Evolutionary conservation across 1,140 invertebrate genomes (phyloP), one percentile per base, ranked within the genome.

Genomic region (Zophobas atratus): DNA sequence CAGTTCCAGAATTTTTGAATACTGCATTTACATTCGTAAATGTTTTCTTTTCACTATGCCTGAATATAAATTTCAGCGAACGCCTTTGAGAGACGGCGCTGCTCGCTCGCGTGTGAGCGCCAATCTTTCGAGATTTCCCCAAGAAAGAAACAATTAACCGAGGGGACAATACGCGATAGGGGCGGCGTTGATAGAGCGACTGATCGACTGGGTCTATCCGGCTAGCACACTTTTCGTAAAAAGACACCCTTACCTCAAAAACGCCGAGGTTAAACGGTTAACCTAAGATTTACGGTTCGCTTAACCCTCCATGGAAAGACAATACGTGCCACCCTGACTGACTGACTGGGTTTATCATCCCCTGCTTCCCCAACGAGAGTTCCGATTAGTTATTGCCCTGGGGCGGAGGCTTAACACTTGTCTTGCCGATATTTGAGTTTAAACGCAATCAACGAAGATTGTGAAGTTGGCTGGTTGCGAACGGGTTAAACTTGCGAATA

Each of bases 1-100:
- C 49, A 63, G 57, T 63, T 63, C 39, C 57, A 6, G 57, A 63
- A 63, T 63, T 63, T 51, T 63, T 36, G 57, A 63, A 63, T 63
- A 39, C 35, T 63, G 35, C 35, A 63, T 63, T 63, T 63, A 36
- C 57, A 63, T 63, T 39, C 57, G 57, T 39, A 38, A 63, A 63
- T 63, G 57, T 63, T 63, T 63, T 63, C 57, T 39, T 63, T 57
- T 63, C 57, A 32, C 57, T 63, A 63, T 36, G 49, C 35, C 57
- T 36, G 57, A 63, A 63, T 63, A 63, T 39, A 63, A 63, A 63
- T 4, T 51, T 20, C 2, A 51, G 20, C 6, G 8, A 20, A 38
- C 36, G 60, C 39, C 20, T 67, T 41, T 43, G 35, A 63, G 43
- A 67, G 43, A 32, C 38, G 38, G 49, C n/a, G 49, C 3, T 32